Conservation (phyloP, 2,113 vertebrate genomes). For the Oreochromis spilurus region DNA sequence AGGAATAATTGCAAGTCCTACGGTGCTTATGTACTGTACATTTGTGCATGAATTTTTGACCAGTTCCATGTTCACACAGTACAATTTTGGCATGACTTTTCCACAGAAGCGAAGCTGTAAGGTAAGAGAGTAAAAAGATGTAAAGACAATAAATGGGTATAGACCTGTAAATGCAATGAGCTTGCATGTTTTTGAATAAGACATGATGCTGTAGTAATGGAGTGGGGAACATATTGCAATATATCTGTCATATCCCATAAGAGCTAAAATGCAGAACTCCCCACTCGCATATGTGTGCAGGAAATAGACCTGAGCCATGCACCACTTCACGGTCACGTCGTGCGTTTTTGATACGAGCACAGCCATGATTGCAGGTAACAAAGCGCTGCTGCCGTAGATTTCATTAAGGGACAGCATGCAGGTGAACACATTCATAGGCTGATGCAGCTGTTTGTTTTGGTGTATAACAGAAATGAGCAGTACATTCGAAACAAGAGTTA, state of each 20-base stretch:
- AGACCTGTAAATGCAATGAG: slow-evolving; percentile 1
- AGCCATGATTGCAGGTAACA: slow-evolving; percentile 33
- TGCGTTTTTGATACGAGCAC: slow-evolving; percentile 6
- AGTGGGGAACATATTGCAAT: slow-evolving; percentile 54
- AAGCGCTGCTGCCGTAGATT: slow-evolving; percentile 48
- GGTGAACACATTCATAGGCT: slow-evolving; percentile 58
- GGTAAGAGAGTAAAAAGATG: slow-evolving; percentile 16
- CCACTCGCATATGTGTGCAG: slow-evolving; percentile 36
- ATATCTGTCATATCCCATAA: slow-evolving; percentile 63
- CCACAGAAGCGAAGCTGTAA: slow-evolving; percentile 33
- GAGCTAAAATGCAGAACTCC: slow-evolving; percentile 46
- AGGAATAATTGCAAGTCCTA: slow-evolving; percentile 1
- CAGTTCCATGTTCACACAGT: slow-evolving; percentile 61
- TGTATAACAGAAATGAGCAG: slow-evolving; percentile 42
- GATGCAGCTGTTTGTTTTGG: slow-evolving; percentile 40
- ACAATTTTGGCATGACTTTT: slow-evolving; percentile 21
- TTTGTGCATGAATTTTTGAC: slow-evolving; percentile 40
- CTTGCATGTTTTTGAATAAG: slow-evolving; percentile 9
- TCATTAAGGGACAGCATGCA: slow-evolving; percentile 52
- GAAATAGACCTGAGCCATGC: slow-evolving; percentile 46
- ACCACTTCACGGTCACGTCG: slow-evolving; percentile 9
- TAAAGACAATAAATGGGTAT: slow-evolving; percentile 15
- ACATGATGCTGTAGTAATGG: slow-evolving; percentile 49
- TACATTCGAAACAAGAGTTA: slow-evolving; percentile 16
- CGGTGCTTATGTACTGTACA: neutral